Base-by-base conservation (phyloP, 2,888 invertebrate species). In the Aproaerema taeniolella region DNA sequence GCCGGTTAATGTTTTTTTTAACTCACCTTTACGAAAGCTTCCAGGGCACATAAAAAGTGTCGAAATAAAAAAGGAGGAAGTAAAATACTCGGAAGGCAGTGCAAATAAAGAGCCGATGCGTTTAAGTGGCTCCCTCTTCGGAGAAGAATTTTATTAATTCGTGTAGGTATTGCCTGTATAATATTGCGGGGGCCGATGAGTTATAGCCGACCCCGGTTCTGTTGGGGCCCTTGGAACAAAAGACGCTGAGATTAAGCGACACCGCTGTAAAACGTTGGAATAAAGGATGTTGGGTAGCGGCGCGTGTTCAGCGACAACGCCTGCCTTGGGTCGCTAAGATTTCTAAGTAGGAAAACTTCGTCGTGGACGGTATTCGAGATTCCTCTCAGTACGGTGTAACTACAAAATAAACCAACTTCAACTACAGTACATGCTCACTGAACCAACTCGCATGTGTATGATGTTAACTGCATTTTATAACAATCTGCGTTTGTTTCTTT, bases 401-500 rank as follows among this genome's bases (percentile, higher is more conserved):
- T 61, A 64, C 58, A 59, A 71, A 71, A 76, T 74, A 74, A 71
- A 71, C 58, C 58, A 64, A 70, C 58, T 66, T 63, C 55, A 63
- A 71, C 60, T 58, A 58, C 46, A 47, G 51, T 64, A 61, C 63
- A 63, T 54, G 64, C 64, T 67, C 62, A 61, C 61, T 52, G 60
- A 59, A 66, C 54, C 59, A 55, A 55, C 62, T 59, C 67, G 61
- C 67, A 65, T 76, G 70, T 74, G 65, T 74, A 72, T 75, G 75
- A 81, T 73, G 67, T 72, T 79, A 76, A 81, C 76, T 72, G 70
- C 67, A 73, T 76, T 77, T 77, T 72, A 71, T 79, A 78, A 77
- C 72, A 76, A 76, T 73, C 65, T 71, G 70, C 65, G 63, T 81
- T 80, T 74, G 67, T 74, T 77, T 68, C 64, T 53, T 70, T 62